These are phyloP conservation scores for Pseudopleuronectes americanus DNA, from an alignment of 2,797 vertebrate genomes.

Conservation along the genomic window DNA sequence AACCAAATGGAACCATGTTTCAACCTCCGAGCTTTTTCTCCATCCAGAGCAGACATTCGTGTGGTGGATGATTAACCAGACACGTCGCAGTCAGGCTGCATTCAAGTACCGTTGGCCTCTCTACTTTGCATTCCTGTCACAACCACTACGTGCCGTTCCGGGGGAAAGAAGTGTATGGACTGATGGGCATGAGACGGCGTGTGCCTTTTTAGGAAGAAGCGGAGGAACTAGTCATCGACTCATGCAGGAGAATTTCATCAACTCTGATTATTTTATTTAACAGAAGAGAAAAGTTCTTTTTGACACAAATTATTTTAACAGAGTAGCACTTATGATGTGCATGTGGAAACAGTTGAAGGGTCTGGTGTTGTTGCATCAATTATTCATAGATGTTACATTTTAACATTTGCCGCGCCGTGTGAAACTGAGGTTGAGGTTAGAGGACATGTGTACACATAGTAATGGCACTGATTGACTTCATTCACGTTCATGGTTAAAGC, in stretches of 20 bases:
- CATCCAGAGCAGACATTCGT: slow-evolving; percentile 29
- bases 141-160: slow-evolving; percentile 77
- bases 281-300: neutral
- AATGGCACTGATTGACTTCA: slow-evolving; percentile 75
- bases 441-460: slow-evolving; percentile 78
- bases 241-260: slow-evolving; percentile 59
- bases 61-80: slow-evolving; percentile 80
- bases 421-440: slow-evolving; percentile 54
- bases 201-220: slow-evolving; percentile 54
- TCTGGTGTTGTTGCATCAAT: slow-evolving; percentile 60
- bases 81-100: slow-evolving; percentile 50
- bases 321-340: neutral
- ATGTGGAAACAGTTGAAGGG: slow-evolving; percentile 14
- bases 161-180: slow-evolving; percentile 71
- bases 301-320: neutral
- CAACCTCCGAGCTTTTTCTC: slow-evolving; percentile 26
- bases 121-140: slow-evolving; percentile 85
- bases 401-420: slow-evolving; percentile 69
- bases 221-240: slow-evolving; percentile 40
- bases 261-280: slow-evolving; percentile 18
- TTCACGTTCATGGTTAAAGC: slow-evolving; percentile 67
- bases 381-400: slow-evolving; percentile 80
- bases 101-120: slow-evolving; percentile 56
- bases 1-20: slow-evolving; percentile 19
- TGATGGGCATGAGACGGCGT: slow-evolving; percentile 54